phyloP scores from a whole-genome alignment of 2,888 invertebrate species.

The Trichopoda pennipes region DNA sequence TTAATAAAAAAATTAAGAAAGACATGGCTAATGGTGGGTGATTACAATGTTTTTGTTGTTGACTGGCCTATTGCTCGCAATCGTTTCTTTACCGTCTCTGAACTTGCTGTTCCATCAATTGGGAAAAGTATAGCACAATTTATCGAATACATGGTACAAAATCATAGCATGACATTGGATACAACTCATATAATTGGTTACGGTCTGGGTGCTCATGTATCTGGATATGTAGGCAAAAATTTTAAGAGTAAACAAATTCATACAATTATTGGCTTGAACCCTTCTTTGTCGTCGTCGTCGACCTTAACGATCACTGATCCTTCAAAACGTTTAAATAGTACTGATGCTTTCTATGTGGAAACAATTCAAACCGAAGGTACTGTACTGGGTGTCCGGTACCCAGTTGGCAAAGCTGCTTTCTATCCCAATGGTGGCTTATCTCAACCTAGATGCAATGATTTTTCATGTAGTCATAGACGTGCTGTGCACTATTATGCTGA shows the following conservation, averaged over 20 bases:
- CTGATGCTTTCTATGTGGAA: constrained; percentile 78
- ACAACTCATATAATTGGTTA: constrained; percentile 83
- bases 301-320: no score
- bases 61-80: not conserved
- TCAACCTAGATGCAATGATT: constrained; percentile 82
- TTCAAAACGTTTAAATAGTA: constrained; percentile 68
- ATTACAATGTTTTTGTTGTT: not conserved
- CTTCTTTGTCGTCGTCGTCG: no score
- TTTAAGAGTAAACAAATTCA: constrained; percentile 83
- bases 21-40: not conserved
- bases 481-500: constrained; percentile 81
- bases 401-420: constrained; percentile 81
- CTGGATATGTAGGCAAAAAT: constrained; percentile 84
- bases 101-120: not conserved
- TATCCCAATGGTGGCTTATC: constrained; percentile 83
- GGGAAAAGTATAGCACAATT: no score
- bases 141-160: no score
- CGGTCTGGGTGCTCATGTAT: constrained; percentile 84
- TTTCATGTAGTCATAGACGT: constrained; percentile 81
- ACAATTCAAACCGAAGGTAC: constrained; percentile 78
- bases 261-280: constrained; percentile 81
- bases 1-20: not conserved
- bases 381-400: constrained; percentile 76
- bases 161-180: constrained; percentile 81
- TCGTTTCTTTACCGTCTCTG: not conserved